Evolutionary conservation across 2,888 invertebrate genomes (phyloP).

Genomic region (Mycalesis mineus): DNA sequence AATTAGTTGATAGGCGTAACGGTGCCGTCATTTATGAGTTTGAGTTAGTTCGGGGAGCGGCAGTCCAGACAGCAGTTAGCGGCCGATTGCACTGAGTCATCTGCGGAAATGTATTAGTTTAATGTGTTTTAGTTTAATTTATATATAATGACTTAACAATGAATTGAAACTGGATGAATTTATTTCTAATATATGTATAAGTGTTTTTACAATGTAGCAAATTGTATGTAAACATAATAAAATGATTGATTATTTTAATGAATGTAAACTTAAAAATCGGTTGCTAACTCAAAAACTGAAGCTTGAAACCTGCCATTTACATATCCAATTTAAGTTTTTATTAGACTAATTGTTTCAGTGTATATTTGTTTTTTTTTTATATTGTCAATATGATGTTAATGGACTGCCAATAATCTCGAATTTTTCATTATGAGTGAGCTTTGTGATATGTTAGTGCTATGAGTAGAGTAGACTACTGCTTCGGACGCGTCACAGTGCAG

Average conservation of each 20-base stretch:
- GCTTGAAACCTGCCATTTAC: slow-evolving; percentile 20
- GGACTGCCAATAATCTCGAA: slow-evolving; percentile 66
- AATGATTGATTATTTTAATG: neutral
- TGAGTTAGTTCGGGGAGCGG: slow-evolving; percentile 71
- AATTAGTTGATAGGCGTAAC: slow-evolving; percentile 63
- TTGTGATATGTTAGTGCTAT: slow-evolving; percentile 60
- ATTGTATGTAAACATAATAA: no score
- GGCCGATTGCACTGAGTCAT: neutral
- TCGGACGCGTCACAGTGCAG: slow-evolving; percentile 65
- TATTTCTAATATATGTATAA: neutral
- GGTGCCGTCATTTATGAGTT: slow-evolving; percentile 73
- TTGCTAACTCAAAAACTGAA: slow-evolving; percentile 37
- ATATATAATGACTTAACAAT: slow-evolving; percentile 35
- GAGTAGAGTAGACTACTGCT: slow-evolving; percentile 64
- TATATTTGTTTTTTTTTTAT: slow-evolving; percentile 9
- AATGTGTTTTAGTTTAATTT: slow-evolving; percentile 3
- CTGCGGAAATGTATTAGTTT: neutral
- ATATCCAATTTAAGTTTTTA: slow-evolving; percentile 15
- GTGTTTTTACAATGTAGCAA: no score
- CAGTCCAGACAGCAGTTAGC: slow-evolving; percentile 45
- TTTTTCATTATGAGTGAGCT: slow-evolving; percentile 47
- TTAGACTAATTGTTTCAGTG: slow-evolving; percentile 13
- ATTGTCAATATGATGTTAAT: slow-evolving; percentile 39
- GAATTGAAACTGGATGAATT: neutral
- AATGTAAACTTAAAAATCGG: slow-evolving; percentile 1